Evolutionary conservation across 2,113 vertebrate genomes (phyloP), one percentile per base, ranked within the genome.

Genomic region (Psilopsiagon aymara): DNA sequence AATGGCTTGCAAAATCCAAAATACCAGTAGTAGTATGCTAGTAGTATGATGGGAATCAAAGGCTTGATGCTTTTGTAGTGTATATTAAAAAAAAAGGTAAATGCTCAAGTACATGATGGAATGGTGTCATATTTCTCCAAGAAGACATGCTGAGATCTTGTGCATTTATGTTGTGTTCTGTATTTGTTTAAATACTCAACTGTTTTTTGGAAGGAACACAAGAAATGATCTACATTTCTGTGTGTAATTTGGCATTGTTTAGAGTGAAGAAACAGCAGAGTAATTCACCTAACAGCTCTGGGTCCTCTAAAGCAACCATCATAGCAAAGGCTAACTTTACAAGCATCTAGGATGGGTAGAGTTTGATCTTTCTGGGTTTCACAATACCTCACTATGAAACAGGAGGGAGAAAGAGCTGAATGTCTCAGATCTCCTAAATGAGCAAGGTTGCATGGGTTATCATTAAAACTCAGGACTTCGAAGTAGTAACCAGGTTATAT

Each of bases 141-240:
- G 37, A 69, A 73, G 74, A 39, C 18, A 10, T 43, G 25, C 23
- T 92, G 19, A 62, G 47, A 82, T 82, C 13, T 18, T 64, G 12
- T 57, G 29, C 25, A 35, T 55, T 83, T 29, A 39, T 24, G 12
- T 55, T 91, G 25, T 17, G 20, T 41, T 47, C 78, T 76, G 17
- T 82, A 23, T 84, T 78, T 28, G 12, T 68, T 88, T 84, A 92
- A 83, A 59, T 74, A 75, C 12, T 74, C 86, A 39, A 88, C 81
- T 88, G 57, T 17, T 31, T 83, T 92, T 84, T 91, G 81, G 83
- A 94, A 97, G 86, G 52, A 95, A 89, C 71, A n/a, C 21, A 57
- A 83, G 41, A 80, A 88, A 64, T 46, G 4, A 77, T 96, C 92
- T 86, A 89, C 74, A 82, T 84, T 91, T 96, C 69, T 63, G 1